Evolutionary conservation across 23 tunicate species (phyloP), one percentile per base, ranked within the genome.

Genomic region (Ascidia mentula): DNA sequence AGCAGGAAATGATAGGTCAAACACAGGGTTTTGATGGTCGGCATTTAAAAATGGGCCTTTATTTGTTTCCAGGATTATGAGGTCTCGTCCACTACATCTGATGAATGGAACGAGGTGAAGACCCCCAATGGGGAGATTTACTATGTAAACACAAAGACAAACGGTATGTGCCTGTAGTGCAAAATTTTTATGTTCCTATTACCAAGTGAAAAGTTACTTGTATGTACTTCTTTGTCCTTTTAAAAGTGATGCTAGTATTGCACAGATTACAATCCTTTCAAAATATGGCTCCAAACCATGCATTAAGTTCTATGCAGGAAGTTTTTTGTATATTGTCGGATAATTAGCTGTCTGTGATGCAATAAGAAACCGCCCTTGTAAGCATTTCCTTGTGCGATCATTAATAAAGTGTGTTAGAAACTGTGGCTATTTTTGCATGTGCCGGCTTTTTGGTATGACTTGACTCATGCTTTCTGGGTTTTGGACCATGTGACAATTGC

Each of bases 31-130:
- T n/a, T n/a, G n/a, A n/a, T n/a, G n/a, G n/a, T n/a, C n/a, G n/a
- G n/a, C n/a, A n/a, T n/a, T n/a, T n/a, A n/a, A n/a, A n/a, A n/a
- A n/a, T n/a, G n/a, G n/a, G n/a, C n/a, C n/a, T 73, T 32, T 35
- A 45, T 31, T 77, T 30, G 46, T 60, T n/a, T 71, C 1, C 9
- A 80, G 86, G 79, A 73, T 24, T 26, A 72, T 13, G 86, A 82
- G 32, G 34, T 37, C 1, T 34, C 79, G 13, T 73, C 79, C 0
- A 73, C 35, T 28, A 37, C 79, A 40, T 73, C 79, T 1, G 84
- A 78, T 24, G 87, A 74, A 0, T 91, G 97, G 97, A 80, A 80
- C 72, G 90, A 85, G 78, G 87, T 80, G 65, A 73, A 79, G 38
- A 85, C 90, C 6, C 79, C 85, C 42, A 77, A 70, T 40, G 97